These are phyloP conservation scores for Bubo blakistoni DNA, from an alignment of 2,113 vertebrate species.

Conservation along the genomic window DNA sequence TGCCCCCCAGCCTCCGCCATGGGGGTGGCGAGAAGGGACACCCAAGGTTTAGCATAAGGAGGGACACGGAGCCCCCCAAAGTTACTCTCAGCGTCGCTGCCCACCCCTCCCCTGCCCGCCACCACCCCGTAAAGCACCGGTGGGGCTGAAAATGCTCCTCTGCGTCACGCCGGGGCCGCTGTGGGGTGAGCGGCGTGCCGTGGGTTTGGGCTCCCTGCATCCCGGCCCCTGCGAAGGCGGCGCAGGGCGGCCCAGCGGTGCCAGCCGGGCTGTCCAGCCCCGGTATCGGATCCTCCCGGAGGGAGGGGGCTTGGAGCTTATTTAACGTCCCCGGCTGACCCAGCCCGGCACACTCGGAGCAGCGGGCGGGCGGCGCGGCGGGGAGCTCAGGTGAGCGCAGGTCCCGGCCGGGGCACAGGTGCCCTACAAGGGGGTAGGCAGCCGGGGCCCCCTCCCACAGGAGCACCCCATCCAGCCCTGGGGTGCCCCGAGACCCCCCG, in stretches of 20 bases:
- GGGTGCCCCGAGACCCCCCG: background rate
- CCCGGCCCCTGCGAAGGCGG: background rate
- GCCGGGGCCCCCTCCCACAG: accelerated
- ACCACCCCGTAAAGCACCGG: accelerated
- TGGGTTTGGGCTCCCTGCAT: accelerated
- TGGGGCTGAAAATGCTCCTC: background rate
- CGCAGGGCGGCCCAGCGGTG: background rate
- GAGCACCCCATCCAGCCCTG: background rate
- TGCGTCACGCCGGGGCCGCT: accelerated
- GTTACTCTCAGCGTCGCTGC: background rate
- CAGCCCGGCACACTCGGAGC: background rate
- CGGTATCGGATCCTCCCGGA: constrained; percentile 48
- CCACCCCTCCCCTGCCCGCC: background rate
- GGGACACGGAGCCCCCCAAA: background rate
- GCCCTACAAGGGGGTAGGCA: accelerated
- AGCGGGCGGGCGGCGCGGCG: background rate
- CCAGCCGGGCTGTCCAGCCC: constrained; percentile 18
- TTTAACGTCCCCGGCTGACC: background rate
- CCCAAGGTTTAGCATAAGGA: background rate
- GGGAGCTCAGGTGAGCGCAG: constrained; percentile 16
- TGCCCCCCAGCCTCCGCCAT: background rate
- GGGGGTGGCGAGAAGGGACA: background rate
- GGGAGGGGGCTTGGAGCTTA: constrained; percentile 51
- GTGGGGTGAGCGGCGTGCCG: background rate
- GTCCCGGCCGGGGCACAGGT: accelerated